A percentile compares a stretch with the other conserved stretches of the same genome.
Evolutionary conservation across 2,888 invertebrate species (phyloP).

Genomic region (Cantharis flavilabris): DNA sequence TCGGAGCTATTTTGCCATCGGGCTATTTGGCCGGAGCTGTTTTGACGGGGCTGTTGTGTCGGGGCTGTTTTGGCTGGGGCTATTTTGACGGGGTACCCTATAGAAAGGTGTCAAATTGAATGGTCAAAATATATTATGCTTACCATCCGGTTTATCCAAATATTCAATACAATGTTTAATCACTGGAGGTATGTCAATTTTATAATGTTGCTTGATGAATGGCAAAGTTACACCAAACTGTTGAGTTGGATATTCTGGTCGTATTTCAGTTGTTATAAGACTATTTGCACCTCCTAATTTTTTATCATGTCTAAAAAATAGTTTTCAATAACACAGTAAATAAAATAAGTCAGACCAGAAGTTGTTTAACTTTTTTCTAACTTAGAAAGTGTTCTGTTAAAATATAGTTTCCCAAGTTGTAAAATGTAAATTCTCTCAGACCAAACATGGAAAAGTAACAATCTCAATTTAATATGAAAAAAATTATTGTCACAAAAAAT

Average conservation of each 20-base stretch:
- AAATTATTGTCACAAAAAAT: no score
- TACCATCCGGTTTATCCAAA: constrained; percentile 86
- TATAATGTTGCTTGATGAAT: constrained; percentile 88
- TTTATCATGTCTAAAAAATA: constrained; percentile 72
- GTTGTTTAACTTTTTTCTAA: background rate
- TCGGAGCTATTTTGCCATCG: no score
- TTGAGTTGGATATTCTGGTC: constrained; percentile 67
- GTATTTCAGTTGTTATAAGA: constrained; percentile 50
- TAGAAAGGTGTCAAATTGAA: background rate
- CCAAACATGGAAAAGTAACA: no score
- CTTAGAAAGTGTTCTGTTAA: background rate
- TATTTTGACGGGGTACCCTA: no score
- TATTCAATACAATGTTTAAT: constrained; percentile 90
- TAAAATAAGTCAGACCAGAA: background rate
- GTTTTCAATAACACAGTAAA: background rate
- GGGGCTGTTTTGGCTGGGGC: no score
- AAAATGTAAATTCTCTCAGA: no score
- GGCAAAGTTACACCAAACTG: constrained; percentile 95
- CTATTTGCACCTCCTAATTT: constrained; percentile 60
- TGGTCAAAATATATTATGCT: constrained; percentile 37
- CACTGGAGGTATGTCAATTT: constrained; percentile 88
- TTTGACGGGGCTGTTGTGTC: no score
- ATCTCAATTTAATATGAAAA: no score
- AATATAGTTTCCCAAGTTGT: background rate
- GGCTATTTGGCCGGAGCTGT: no score